phyloP scores from a whole-genome alignment of 2,797 vertebrate species.

The Aselliscus stoliczkanus region DNA sequence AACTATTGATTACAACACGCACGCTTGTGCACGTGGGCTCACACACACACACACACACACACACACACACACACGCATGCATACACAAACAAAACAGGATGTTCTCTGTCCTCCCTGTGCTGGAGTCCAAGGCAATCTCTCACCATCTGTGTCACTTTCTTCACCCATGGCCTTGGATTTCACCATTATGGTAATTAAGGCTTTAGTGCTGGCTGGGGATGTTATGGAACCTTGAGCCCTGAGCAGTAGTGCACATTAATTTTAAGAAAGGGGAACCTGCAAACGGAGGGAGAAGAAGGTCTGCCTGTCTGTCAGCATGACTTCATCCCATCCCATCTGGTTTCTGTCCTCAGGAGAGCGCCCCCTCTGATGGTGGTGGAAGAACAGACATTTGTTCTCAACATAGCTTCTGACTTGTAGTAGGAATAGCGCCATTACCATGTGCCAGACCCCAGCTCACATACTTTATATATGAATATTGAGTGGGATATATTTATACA shows the following conservation, averaged over 20 bases:
- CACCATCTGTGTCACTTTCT: slow-evolving; percentile 49
- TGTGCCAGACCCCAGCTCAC: background rate
- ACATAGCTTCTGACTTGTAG: background rate
- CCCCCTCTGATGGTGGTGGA: background rate
- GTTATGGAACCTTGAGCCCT: background rate
- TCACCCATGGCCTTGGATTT: slow-evolving; percentile 3
- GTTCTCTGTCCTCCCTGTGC: slow-evolving; percentile 20
- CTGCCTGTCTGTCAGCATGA: slow-evolving; percentile 1
- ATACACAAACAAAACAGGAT: slow-evolving; percentile 30
- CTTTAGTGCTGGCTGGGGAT: slow-evolving; percentile 40
- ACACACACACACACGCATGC: background rate
- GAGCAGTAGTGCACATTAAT: background rate
- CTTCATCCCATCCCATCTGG: background rate
- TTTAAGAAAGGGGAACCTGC: background rate
- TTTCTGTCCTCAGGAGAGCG: background rate
- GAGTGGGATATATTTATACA: background rate
- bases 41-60: background rate
- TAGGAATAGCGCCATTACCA: background rate
- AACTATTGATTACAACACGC: slow-evolving; percentile 31
- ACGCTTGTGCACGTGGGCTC: background rate
- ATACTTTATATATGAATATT: background rate
- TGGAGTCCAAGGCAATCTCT: background rate
- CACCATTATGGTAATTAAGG: background rate
- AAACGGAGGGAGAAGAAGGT: background rate
- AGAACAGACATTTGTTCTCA: background rate